Base-by-base conservation (phyloP, 2,797 vertebrate genomes). In the Selene dorsalis region DNA sequence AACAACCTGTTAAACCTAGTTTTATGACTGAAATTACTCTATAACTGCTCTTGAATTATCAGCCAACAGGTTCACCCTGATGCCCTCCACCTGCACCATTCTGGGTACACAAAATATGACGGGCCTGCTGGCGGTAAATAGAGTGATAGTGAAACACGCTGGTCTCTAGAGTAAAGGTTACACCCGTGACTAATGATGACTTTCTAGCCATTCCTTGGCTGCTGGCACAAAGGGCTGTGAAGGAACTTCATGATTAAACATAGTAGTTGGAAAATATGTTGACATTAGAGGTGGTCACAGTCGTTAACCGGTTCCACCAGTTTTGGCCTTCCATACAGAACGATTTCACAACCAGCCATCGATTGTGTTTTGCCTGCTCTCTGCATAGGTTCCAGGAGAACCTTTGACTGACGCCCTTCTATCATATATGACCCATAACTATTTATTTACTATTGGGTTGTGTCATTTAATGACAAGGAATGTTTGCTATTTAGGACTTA, bases 231-330 rank as follows among this genome's bases (percentile, higher is more conserved):
- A 52, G 32, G 20, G 30, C 1, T 67, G 38, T 24, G 39, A 59
- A 60, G 6, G 9, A 52, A 60, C 17, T 53, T 58, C 5, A 26
- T 65, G 61, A 57, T 38, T 73, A 73, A 53, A 50, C 56, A 72
- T 61, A 61, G 32, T n/a, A 32, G 77, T 43, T 77, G 64, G 20
- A 14, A 70, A 61, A 80, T 69, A 65, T 87, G 82, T 83, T 84
- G 80, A 86, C 80, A 73, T 72, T 80, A 71, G 58, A 6, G 9
- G 47, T 63, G 76, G 83, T 78, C 77, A 82, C 53, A 65, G 78
- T 1, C 32, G 41, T 17, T 24, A 83, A 77, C 87, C 65, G 75
- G 89, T 75, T 84, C 17, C 16, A 79, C 88, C 69, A 45, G 91
- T 90, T 77, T 52, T 20, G 22, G 30, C 20, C 32, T 48, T 77